Conservation (phyloP, 2,113 vertebrate genomes). For the Choloepus hoffmanni region DNA sequence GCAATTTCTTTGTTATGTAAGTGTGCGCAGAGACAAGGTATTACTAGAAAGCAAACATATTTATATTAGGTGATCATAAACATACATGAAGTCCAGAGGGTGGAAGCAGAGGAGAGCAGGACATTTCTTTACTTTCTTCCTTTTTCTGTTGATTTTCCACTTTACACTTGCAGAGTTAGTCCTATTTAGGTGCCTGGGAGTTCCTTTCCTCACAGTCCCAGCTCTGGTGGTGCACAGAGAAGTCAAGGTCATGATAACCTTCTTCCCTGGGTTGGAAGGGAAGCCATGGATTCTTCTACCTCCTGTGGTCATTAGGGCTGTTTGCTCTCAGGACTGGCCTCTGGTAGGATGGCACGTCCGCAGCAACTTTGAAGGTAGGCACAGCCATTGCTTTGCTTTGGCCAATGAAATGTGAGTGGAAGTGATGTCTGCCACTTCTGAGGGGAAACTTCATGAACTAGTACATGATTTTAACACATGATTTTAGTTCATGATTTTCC, state of each 20-base stretch:
- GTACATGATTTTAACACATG: no score
- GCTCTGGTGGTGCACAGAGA: background rate
- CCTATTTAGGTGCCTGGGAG: background rate
- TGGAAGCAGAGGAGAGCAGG: background rate
- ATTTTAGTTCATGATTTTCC: background rate
- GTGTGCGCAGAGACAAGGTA: background rate
- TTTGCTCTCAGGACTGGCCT: background rate
- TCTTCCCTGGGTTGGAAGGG: background rate
- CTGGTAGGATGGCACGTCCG: background rate
- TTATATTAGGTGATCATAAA: background rate
- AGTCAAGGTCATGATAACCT: background rate
- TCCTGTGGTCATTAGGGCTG: background rate
- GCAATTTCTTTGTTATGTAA: background rate
- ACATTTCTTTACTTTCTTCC: background rate
- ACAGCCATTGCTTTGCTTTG: background rate
- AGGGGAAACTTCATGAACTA: background rate
- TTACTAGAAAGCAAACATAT: conserved; percentile 10
- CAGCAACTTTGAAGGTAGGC: background rate
- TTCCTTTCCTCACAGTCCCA: background rate
- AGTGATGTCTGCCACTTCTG: background rate
- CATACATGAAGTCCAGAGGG: background rate
- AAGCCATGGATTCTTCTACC: background rate
- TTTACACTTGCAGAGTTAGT: background rate
- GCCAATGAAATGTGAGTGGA: background rate
- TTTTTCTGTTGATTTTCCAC: background rate